Evolutionary conservation across 35 echinoderm and acorn worm species (phyloP).

Genomic region (Ophiothrix spiculata): DNA sequence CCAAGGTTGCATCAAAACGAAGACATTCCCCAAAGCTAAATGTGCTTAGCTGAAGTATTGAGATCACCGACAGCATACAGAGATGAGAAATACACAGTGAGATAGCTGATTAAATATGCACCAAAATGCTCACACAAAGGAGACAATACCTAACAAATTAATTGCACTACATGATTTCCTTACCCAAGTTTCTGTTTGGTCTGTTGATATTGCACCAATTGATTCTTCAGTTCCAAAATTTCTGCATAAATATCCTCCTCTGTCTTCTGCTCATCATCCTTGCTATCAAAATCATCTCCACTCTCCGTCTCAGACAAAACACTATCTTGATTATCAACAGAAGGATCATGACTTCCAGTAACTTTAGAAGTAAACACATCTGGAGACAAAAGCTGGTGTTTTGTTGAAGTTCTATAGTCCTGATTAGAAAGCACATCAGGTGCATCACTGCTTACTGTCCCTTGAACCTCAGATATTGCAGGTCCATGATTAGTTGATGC

Average conservation of each 20-base stretch:
- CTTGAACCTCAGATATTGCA: neutral
- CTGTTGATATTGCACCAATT: conserved; percentile 17
- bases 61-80: neutral
- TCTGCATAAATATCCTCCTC: conserved; percentile 20
- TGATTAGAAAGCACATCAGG: no score
- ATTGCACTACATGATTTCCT: no score
- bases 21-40: neutral
- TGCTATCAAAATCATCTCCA: neutral
- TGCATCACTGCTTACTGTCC: neutral
- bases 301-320: neutral
- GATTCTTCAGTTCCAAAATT: neutral
- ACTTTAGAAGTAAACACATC: neutral
- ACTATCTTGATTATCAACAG: neutral
- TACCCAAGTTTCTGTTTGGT: conserved; percentile 21
- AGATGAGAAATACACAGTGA: neutral
- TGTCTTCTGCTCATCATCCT: neutral
- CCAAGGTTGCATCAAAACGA: neutral
- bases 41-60: neutral
- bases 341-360: neutral
- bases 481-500: no score
- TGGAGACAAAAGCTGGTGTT: neutral
- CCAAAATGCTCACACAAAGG: neutral
- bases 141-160: no score
- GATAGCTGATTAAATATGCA: neutral
- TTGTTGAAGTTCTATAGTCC: neutral